Evolutionary conservation across 2,888 invertebrate species (phyloP), one percentile per base, ranked within the genome.

Genomic region (Idaea straminata): DNA sequence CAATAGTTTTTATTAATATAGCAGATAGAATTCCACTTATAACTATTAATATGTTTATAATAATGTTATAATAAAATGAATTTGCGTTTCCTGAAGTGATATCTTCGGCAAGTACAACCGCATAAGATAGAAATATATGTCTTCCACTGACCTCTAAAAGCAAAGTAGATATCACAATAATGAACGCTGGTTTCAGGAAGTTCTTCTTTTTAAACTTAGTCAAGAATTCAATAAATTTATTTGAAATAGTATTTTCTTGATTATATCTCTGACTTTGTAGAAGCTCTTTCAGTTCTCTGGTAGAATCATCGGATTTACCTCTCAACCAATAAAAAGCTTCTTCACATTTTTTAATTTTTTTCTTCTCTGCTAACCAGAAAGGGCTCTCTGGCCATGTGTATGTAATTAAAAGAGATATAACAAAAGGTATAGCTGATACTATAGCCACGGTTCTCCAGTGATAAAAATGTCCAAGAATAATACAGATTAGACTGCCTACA

Each of bases 311-410:
- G 5, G 35, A 38, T 35, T 15, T 15, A 15, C 63, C 38, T 63
- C 63, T 63, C 25, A 63, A n/a, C 63, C 63, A 63, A 35, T 36
- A 59, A 15, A 63, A 63, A 4, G 25, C 63, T 15, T 63, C 35
- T 59, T 38, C 15, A 13, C 63, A 6, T 35, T 38, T 35, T 4
- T 63, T 47, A 15, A 38, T 16, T 5, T 59, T 35, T n/a, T 38
- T 59, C 15, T 59, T 35, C 7, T 47, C 47, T 38, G 38, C 63
- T 13, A 63, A 38, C 59, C 38, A 63, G 38, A 15, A 59, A 10
- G 63, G 63, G 16, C 59, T 59, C 16, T 63, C 63, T 13, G 63
- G 63, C 3, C 59, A 38, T 6, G 59, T 15, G 13, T 35, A 16
- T 15, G 38, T 34, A 13, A 63, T 38, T 5, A 63, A 6, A 34